Percentiles rank a stretch among this genome's conserved stretches.
Evolutionary conservation across 53 echinoderm and acorn worm species (phyloP).

Genomic region (Mesocentrotus franciscanus): DNA sequence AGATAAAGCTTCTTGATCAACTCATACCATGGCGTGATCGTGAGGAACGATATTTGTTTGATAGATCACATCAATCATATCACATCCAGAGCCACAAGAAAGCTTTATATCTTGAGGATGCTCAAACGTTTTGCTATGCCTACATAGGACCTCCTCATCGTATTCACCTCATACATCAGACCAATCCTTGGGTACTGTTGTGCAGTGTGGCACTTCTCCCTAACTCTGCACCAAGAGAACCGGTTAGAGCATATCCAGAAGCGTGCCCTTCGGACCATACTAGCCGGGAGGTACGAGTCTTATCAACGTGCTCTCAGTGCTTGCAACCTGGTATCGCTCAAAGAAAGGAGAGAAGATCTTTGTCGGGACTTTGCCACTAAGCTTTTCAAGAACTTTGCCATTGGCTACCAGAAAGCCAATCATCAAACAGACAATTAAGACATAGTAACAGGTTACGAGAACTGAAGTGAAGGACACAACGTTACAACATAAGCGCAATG

Average conservation of each 20-base stretch:
- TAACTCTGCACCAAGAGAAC: not conserved
- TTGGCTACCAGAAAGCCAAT: not conserved
- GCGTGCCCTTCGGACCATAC: not conserved
- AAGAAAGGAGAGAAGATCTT: not conserved
- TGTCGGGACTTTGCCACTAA: too few relatives aligned
- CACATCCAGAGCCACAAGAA: not conserved
- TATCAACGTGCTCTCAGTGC: not conserved
- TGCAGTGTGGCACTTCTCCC: not conserved
- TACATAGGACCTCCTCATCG: not conserved
- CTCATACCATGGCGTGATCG: not conserved
- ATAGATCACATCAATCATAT: not conserved
- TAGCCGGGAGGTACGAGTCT: not conserved
- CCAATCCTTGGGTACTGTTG: constrained; percentile 1
- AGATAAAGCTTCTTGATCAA: not conserved
- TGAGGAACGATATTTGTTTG: not conserved
- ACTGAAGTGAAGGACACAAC: too few relatives aligned
- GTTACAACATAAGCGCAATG: too few relatives aligned
- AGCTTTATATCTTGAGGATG: not conserved
- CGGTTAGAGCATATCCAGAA: not conserved
- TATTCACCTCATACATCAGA: not conserved
- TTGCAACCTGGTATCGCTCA: not conserved
- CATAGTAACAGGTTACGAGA: not conserved
- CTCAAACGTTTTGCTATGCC: constrained; percentile 4
- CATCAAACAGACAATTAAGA: not conserved
- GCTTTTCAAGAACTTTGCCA: not conserved